Base-by-base conservation (phyloP, 2,888 invertebrate species). In the Lasioglossum oenotherae region DNA sequence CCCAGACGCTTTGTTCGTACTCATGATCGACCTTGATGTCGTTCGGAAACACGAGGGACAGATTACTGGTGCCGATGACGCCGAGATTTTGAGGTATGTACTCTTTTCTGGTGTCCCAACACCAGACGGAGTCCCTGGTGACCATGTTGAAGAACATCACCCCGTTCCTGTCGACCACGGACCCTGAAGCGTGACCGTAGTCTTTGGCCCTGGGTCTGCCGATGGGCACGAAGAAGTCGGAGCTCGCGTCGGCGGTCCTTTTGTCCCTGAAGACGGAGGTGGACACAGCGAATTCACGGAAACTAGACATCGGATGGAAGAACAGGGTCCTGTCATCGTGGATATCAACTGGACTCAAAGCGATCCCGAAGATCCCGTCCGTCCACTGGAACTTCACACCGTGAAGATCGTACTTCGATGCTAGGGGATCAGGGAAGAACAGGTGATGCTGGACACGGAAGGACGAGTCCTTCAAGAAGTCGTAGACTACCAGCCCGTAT, bases 281-380 rank as follows among this genome's bases (percentile, higher is more conserved):
- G 49, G 96, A 96, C 0, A 98, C 97, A 82, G 96, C 97, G 94
- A 98, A 98, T 93, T 98, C 98, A 90, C 97, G 96, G 91, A 97
- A 97, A 93, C 98, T 98, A 0, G 98, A 97, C 97, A 98, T 97
- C 0, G 98, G 97, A 94, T 98, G 98, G 93, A 98, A 98, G 93
- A 97, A 98, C 41, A 98, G 93, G 4, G 97, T 95, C 76, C 97
- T 96, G 75, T 98, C 97, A 35, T 94, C 93, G 78, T 95, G 92
- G 3, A 95, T 93, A 89, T 95, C 93, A 46, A 93, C 92, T 10
- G 97, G 97, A n/a, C 97, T 96, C 72, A 98, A 92, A 0, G 98
- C 97, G 89, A 98, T 95, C 0, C 98, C 98, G 92, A 98, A 98
- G 38, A 98, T 96, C 0, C 98, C 98, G 92, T 98, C 98, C 12